Base-by-base conservation (phyloP, 2,113 vertebrate genomes). In the Lampris megalopsis region DNA sequence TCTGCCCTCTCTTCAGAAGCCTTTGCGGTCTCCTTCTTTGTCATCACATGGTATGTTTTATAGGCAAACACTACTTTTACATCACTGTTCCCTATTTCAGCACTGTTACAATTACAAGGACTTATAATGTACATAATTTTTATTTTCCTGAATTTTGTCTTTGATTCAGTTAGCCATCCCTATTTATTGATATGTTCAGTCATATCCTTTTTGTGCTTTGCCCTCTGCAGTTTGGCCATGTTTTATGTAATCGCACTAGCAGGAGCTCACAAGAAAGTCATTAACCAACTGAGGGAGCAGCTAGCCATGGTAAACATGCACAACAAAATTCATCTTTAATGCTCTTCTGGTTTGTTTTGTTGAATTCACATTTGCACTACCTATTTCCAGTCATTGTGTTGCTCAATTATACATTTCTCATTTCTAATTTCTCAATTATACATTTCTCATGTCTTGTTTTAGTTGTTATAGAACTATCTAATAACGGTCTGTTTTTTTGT, bases 161-260 rank as follows among this genome's bases (percentile, higher is more conserved):
- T 58, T 59, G 4, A 2, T 59, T 7, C 52, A 45, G 4, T 45
- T 45, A 7, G 43, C 10, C 8, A 3, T 56, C 1, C 2, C 7
- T 62, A 8, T 7, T 45, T 7, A 2, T 45, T 45, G 43, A 7
- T 45, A 7, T 7, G 7, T 4, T 5, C 13, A 36, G 8, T 38
- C 9, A 43, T 61, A 50, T 47, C 36, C n/a, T 41, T 6, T n/a
- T 3, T 7, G 7, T 63, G 6, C 0, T 3, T 64, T 43, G 41
- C 58, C 10, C 40, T 42, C 88, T 90, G 11, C 92, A 99, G 98
- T 89, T 92, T 99, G 38, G 0, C 95, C 52, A 96, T 99, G 97
- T 97, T 98, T 84, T 99, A 98, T 82, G 89, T 96, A 74, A 95
- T 98, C 2, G 98, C 98, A 2, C 83, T 99, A 50, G 97, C 97